Evolutionary conservation across 2,113 vertebrate genomes (phyloP).

Genomic region (Irena cyanogastra): DNA sequence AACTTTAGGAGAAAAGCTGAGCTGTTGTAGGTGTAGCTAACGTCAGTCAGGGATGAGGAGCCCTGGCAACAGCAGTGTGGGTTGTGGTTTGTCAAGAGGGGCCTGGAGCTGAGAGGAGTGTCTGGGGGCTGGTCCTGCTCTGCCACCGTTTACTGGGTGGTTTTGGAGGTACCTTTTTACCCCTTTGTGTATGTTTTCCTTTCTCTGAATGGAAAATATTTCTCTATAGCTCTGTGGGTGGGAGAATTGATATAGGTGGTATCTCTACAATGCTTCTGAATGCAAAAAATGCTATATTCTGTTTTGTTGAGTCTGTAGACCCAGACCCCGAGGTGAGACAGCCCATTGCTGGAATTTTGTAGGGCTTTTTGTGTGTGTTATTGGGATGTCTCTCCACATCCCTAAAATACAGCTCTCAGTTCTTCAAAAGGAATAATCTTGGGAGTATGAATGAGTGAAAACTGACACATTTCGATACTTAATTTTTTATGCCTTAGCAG

Average conservation of each 20-base stretch:
- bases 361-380: neutral
- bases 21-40: neutral
- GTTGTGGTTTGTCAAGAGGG: neutral
- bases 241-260: neutral
- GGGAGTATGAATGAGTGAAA: neutral
- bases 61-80: neutral
- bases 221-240: neutral
- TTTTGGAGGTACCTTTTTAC: neutral
- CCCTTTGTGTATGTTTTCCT: neutral
- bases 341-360: fast-evolving
- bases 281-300: neutral
- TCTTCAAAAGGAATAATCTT: neutral
- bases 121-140: neutral
- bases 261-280: neutral
- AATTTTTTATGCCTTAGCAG: neutral
- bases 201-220: neutral
- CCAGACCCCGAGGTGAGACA: neutral
- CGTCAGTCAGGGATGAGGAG: neutral
- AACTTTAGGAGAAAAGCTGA: neutral
- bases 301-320: neutral
- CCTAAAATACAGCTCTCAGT: neutral
- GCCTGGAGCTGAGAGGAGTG: neutral
- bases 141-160: neutral
- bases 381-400: neutral
- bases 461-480: neutral